Evolutionary conservation across 2,113 vertebrate genomes (phyloP).

Genomic region (Bos javanicus): DNA sequence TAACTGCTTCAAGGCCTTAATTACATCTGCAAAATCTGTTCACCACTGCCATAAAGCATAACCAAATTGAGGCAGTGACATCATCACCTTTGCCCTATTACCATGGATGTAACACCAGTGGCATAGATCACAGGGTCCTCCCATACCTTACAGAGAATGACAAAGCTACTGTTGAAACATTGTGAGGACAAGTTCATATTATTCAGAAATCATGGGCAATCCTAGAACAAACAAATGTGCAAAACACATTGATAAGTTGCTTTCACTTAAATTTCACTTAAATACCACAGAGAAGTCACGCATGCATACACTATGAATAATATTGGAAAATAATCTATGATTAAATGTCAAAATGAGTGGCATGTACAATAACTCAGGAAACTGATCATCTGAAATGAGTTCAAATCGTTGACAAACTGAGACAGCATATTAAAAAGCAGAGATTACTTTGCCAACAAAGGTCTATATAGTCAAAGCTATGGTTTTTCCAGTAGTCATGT

Average conservation of each 20-base stretch:
- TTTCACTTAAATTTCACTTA: constrained; percentile 25
- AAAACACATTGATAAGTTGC: not conserved
- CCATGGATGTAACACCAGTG: not conserved
- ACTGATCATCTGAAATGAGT: not conserved
- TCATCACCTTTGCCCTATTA: not conserved
- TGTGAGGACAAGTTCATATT: not conserved
- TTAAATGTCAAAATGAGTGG: not conserved
- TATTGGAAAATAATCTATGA: not conserved
- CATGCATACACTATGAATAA: not conserved
- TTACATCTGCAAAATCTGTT: not conserved
- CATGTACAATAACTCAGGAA: not conserved
- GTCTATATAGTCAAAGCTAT: not conserved
- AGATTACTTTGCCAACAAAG: not conserved
- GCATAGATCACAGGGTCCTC: not conserved
- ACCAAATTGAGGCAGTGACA: not conserved
- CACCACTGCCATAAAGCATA: not conserved
- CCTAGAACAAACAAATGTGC: not conserved
- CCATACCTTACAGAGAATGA: not conserved
- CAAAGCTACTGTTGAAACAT: not conserved
- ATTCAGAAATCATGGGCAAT: not conserved
- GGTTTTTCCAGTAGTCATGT: not conserved
- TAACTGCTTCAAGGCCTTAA: not conserved
- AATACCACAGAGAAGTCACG: not conserved
- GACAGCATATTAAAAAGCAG: not conserved
- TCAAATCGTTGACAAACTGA: not conserved